phyloP scores from a whole-genome alignment of 2,888 invertebrate species.

The Diarsia brunnea region DNA sequence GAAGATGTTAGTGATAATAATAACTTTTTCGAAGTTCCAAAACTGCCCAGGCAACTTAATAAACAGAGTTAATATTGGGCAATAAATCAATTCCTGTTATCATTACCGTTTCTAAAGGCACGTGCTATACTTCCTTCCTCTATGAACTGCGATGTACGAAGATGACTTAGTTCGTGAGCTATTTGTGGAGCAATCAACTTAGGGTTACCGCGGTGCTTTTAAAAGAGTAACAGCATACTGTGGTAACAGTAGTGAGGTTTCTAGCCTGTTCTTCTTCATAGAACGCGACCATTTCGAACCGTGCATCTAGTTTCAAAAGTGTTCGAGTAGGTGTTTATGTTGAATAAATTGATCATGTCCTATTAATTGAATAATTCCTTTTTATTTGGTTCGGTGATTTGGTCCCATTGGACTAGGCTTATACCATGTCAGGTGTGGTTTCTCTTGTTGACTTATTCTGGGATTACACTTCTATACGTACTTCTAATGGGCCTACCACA shows the following conservation, averaged over 20 bases:
- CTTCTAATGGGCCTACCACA: no score
- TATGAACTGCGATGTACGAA: constrained; percentile 54
- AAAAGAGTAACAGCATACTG: no score
- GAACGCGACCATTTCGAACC: neutral
- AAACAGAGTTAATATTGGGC: constrained; percentile 46
- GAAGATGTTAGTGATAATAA: constrained; percentile 22
- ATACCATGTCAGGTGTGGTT: neutral
- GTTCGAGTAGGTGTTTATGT: neutral
- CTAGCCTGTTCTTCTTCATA: neutral
- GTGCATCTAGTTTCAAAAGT: neutral
- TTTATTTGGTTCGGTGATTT: neutral
- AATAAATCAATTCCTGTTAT: constrained; percentile 69
- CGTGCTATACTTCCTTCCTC: constrained; percentile 64
- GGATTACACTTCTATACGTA: neutral
- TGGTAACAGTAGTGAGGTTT: neutral
- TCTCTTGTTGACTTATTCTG: neutral
- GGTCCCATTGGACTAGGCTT: neutral
- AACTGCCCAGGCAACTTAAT: constrained; percentile 33
- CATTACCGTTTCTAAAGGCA: constrained; percentile 64
- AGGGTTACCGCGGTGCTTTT: constrained; percentile 49
- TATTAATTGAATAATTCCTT: no score
- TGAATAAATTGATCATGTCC: neutral
- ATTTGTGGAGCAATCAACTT: constrained; percentile 60
- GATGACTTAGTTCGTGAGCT: constrained; percentile 51
- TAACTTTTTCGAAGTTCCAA: constrained; percentile 31